A percentile compares a stretch with the other conserved stretches of the same genome.
Conservation (phyloP, 2,888 invertebrate genomes). For the Dynastes maya region DNA sequence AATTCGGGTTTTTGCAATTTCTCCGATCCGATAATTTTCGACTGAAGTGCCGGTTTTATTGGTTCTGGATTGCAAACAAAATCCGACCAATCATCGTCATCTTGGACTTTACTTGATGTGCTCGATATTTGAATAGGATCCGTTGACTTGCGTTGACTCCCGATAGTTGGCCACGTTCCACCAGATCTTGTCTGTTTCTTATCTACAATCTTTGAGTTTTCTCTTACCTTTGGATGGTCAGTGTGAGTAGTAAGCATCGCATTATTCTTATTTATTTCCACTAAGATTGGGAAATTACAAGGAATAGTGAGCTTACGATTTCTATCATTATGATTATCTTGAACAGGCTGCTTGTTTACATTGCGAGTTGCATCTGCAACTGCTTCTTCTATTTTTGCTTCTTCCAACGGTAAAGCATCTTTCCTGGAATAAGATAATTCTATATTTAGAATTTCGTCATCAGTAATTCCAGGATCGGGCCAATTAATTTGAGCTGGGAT, state of each 20-base stretch:
- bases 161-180: background rate
- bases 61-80: slow-evolving; percentile 71
- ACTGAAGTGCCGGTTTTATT: slow-evolving; percentile 20
- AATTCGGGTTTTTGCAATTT: slow-evolving; percentile 65
- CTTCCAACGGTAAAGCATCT: slow-evolving; percentile 2
- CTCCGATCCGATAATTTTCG: slow-evolving; percentile 51
- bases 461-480: slow-evolving; percentile 75
- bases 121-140: background rate
- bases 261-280: background rate
- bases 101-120: slow-evolving; percentile 20
- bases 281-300: background rate
- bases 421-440: slow-evolving; percentile 61
- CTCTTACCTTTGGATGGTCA: slow-evolving; percentile 29
- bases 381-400: background rate
- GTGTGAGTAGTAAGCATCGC: background rate
- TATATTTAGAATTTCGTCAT: slow-evolving; percentile 66
- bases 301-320: background rate
- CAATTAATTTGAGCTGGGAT: slow-evolving; percentile 73
- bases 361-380: background rate
- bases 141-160: background rate
- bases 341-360: background rate
- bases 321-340: background rate
- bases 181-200: background rate
- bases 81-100: slow-evolving; percentile 76
- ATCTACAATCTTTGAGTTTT: background rate